A percentile compares a stretch with the other conserved stretches of the same genome.
Evolutionary conservation across 2,888 invertebrate species (phyloP).

Genomic region (Ecdyonurus torrentis): DNA sequence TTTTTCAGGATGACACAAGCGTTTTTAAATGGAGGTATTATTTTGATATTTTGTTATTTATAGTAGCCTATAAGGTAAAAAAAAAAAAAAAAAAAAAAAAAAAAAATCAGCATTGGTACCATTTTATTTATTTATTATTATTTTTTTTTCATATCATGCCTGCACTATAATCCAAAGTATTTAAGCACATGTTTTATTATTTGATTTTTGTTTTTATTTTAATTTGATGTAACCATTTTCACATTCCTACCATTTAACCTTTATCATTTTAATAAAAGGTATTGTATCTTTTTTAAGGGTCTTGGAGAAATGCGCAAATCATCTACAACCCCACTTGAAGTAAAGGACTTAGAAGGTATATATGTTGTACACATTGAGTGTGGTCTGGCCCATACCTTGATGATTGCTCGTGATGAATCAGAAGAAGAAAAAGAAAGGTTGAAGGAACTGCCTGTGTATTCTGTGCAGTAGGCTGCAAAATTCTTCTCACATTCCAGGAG

Average conservation of each 20-base stretch:
- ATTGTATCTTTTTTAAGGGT: conserved; percentile 36
- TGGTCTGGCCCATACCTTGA: conserved; percentile 71
- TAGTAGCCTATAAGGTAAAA: no score
- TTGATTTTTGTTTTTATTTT: neutral
- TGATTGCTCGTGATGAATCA: conserved; percentile 45
- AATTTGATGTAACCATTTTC: no score
- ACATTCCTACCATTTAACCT: no score
- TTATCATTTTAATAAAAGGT: neutral
- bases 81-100: no score
- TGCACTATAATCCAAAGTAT: no score
- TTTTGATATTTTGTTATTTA: no score
- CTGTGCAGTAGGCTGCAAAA: neutral
- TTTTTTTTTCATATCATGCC: no score
- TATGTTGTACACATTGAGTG: conserved; percentile 63
- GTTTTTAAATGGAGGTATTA: no score
- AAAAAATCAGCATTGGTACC: no score
- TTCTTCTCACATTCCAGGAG: neutral
- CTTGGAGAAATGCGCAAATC: conserved; percentile 80
- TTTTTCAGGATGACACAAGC: no score
- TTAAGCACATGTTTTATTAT: neutral
- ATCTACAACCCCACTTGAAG: conserved; percentile 74
- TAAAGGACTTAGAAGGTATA: conserved; percentile 45
- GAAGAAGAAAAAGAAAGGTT: conserved; percentile 45
- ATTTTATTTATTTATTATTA: no score
- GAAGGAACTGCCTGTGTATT: conserved; percentile 36